A percentile compares a stretch with the other conserved stretches of the same genome.
Evolutionary conservation across 2,797 vertebrate species (phyloP).

Genomic region (Orestias chungarensis): DNA sequence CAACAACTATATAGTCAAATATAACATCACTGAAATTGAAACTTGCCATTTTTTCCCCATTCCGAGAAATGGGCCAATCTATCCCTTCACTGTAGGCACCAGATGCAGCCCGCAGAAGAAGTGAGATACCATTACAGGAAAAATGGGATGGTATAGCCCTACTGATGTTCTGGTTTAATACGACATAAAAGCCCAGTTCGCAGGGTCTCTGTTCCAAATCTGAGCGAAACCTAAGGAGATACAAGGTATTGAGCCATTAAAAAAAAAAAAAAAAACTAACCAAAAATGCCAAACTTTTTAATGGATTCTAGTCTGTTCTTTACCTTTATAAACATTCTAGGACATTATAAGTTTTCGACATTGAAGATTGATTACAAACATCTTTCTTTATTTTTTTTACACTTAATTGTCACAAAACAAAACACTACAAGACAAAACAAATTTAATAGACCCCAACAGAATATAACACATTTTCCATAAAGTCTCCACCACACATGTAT

Average conservation of each 20-base stretch:
- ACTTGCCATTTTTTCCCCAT: slow-evolving; percentile 20
- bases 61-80: slow-evolving; percentile 54
- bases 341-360: neutral
- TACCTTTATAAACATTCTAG: neutral
- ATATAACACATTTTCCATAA: slow-evolving; percentile 28
- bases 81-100: slow-evolving; percentile 48
- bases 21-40: slow-evolving; percentile 22
- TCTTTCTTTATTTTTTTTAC: slow-evolving; percentile 54
- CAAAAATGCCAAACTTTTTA: neutral
- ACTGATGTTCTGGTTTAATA: slow-evolving; percentile 70
- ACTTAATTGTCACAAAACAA: slow-evolving; percentile 2
- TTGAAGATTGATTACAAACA: slow-evolving; percentile 13
- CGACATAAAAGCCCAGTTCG: slow-evolving; percentile 63
- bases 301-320: neutral
- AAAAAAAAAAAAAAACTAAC: slow-evolving; percentile 46
- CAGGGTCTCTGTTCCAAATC: slow-evolving; percentile 58
- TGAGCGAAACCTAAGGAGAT: slow-evolving; percentile 49
- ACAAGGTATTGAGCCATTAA: slow-evolving; percentile 33
- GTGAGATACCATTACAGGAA: slow-evolving; percentile 60
- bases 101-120: slow-evolving; percentile 48
- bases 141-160: slow-evolving; percentile 40
- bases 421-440: slow-evolving; percentile 13
- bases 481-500: slow-evolving; percentile 23
- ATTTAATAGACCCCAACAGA: slow-evolving; percentile 55
- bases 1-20: slow-evolving; percentile 23